Evolutionary conservation across 2,888 invertebrate genomes (phyloP).

Genomic region (Bellardia bayeri): DNA sequence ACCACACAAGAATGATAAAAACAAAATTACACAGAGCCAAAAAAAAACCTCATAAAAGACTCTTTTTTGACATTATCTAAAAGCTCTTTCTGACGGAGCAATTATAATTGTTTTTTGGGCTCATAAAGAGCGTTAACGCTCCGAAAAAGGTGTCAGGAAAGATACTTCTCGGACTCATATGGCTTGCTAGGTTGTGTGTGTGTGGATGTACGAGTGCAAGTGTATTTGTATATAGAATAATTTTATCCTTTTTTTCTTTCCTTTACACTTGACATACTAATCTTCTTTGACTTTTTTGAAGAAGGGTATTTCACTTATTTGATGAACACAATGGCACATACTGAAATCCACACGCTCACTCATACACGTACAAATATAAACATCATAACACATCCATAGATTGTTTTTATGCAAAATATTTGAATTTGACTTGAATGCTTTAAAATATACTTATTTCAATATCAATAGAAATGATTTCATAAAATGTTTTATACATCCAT

Average conservation of each 20-base stretch:
- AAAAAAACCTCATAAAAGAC: too few species aligned
- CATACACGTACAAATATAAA: too few species aligned
- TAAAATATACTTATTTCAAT: constrained; percentile 56
- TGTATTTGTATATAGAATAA: constrained; percentile 16
- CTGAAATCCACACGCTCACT: not conserved
- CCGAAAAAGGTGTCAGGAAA: too few species aligned
- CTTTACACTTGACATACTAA: constrained; percentile 57
- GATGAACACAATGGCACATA: not conserved
- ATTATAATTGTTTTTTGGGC: too few species aligned
- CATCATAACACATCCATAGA: not conserved
- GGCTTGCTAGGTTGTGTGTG: too few species aligned
- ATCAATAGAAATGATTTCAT: constrained; percentile 55
- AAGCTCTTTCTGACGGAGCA: too few species aligned
- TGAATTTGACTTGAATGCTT: constrained; percentile 41
- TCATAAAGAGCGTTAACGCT: too few species aligned
- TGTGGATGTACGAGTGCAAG: not conserved
- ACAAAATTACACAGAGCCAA: too few species aligned
- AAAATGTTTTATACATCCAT: constrained; percentile 12
- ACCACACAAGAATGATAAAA: too few species aligned
- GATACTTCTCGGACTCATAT: too few species aligned
- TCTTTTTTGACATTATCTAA: too few species aligned
- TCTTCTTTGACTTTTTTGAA: constrained; percentile 28
- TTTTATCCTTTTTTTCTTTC: not conserved
- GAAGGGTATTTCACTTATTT: constrained; percentile 43
- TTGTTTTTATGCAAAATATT: constrained; percentile 38